Evolutionary conservation across 2,113 vertebrate genomes (phyloP).

Genomic region (Carlito syrichta): DNA sequence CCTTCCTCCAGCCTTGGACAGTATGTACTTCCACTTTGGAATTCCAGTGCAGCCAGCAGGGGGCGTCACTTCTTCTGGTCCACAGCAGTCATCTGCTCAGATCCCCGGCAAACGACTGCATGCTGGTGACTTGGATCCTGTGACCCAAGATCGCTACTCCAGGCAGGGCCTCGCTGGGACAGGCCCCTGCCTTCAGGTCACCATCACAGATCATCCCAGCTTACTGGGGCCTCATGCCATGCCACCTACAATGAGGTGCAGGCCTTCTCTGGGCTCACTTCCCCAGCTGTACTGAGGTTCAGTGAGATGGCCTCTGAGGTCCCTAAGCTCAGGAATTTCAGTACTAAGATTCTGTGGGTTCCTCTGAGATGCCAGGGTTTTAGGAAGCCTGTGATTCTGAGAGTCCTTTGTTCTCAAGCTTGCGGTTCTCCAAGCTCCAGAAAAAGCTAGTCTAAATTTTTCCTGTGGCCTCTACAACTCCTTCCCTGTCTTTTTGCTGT

Average conservation of each 20-base stretch:
- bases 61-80: neutral
- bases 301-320: neutral
- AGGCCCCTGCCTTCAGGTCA: neutral
- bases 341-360: neutral
- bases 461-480: neutral
- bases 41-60: slow-evolving; percentile 33
- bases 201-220: neutral
- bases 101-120: neutral
- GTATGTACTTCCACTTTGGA: neutral
- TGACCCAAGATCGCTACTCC: neutral
- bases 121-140: neutral
- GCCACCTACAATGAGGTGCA: neutral
- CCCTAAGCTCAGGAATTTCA: neutral
- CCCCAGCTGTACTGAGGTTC: neutral
- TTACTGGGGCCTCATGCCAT: neutral
- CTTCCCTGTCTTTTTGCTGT: neutral
- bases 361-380: neutral
- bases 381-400: slow-evolving; percentile 39
- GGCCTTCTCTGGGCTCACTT: neutral
- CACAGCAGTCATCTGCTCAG: neutral
- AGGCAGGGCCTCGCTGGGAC: neutral
- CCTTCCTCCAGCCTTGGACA: neutral
- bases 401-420: neutral
- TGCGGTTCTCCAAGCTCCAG: neutral
- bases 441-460: neutral